These are phyloP conservation scores for Bradysia coprophila DNA, from an alignment of 1,140 invertebrate species.

Conservation along the genomic window DNA sequence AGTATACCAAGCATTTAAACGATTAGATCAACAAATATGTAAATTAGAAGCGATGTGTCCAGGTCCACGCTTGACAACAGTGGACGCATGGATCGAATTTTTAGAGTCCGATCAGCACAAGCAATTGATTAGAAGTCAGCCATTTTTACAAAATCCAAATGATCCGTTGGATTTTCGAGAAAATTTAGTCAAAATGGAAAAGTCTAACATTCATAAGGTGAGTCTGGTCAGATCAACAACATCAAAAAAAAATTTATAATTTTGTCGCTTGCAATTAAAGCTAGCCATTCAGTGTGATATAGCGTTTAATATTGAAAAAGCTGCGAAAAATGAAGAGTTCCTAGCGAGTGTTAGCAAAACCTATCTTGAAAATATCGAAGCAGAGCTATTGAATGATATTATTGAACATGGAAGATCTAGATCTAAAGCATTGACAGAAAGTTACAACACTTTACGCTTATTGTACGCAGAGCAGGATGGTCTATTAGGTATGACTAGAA, in stretches of 20 bases:
- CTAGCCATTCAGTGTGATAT: no score
- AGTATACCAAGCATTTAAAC: conserved; percentile 3
- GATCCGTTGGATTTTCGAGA: no score
- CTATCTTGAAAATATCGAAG: conserved; percentile 14
- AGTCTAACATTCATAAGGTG: no score
- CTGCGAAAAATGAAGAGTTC: conserved; percentile 23
- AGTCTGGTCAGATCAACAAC: no score
- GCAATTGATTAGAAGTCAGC: no score
- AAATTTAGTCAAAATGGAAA: no score
- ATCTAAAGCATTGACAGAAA: conserved; percentile 11
- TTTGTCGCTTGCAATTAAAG: no score
- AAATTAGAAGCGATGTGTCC: conserved; percentile 17
- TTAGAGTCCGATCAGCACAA: conserved; percentile 13
- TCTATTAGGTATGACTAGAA: no score
- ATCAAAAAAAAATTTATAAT: no score
- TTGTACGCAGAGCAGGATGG: conserved; percentile 18
- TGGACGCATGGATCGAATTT: conserved; percentile 21
- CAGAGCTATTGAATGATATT: conserved; percentile 16
- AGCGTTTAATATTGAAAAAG: no score
- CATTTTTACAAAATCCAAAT: no score
- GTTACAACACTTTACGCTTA: conserved; percentile 16
- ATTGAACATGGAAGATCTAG: conserved; percentile 16
- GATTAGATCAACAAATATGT: conserved; percentile 18
- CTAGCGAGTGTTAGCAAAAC: conserved; percentile 21
- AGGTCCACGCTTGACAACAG: conserved; percentile 18